A percentile compares a stretch with the other conserved stretches of the same genome.
Evolutionary conservation across 2,888 invertebrate genomes (phyloP).

Genomic region (Leptinotarsa peninsularis): DNA sequence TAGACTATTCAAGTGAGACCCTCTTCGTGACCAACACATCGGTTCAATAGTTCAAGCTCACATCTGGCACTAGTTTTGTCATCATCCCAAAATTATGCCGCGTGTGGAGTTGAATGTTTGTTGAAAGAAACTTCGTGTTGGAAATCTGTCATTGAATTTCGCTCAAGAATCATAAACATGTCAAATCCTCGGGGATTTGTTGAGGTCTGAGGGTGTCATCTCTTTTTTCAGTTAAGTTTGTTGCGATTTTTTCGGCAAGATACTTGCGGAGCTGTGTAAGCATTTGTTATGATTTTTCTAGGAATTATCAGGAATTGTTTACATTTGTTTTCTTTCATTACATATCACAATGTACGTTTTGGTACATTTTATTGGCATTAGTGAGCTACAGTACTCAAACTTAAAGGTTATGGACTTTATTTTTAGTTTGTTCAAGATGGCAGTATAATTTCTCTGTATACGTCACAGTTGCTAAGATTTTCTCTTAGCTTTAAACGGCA

Average conservation of each 20-base stretch:
- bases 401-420: conserved; percentile 6
- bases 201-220: not conserved
- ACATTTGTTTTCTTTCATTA: not conserved
- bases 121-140: too few species aligned
- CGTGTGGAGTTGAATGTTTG: not conserved
- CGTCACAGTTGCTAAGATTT: not conserved
- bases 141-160: not conserved
- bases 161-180: not conserved
- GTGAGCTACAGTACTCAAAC: not conserved
- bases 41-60: not conserved
- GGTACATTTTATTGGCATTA: conserved; percentile 11
- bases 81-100: not conserved
- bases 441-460: not conserved
- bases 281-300: not conserved
- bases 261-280: not conserved
- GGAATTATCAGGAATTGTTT: not conserved
- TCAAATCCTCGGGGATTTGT: not conserved
- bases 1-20: too few species aligned
- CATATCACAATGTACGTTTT: conserved; percentile 14
- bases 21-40: not conserved
- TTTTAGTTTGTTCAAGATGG: not conserved
- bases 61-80: not conserved
- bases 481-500: not conserved
- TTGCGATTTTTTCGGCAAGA: not conserved
- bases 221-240: not conserved